A percentile compares a stretch with the other conserved stretches of the same genome.
Conservation (phyloP, 2,888 invertebrate species). For the Drosophila robusta region DNA sequence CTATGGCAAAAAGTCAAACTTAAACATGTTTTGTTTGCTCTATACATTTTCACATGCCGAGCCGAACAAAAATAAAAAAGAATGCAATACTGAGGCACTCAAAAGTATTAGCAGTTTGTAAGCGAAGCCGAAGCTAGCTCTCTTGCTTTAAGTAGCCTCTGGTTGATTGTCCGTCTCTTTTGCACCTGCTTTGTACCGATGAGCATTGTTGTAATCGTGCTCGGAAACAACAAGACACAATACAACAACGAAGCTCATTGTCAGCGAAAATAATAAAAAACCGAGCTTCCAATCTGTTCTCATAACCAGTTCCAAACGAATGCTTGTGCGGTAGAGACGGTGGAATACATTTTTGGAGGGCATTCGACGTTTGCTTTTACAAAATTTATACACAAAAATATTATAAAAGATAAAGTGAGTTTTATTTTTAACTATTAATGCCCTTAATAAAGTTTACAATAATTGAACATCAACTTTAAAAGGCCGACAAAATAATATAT, state of each 20-base stretch:
- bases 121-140: conserved; percentile 20
- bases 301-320: conserved; percentile 76
- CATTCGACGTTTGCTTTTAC: conserved; percentile 12
- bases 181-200: conserved; percentile 29
- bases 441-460: neutral
- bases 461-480: too few relatives aligned
- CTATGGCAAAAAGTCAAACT: conserved; percentile 41
- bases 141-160: neutral
- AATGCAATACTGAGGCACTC: conserved; percentile 40
- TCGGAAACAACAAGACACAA: conserved; percentile 26
- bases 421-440: conserved; percentile 10
- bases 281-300: conserved; percentile 76
- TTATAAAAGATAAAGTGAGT: conserved; percentile 42
- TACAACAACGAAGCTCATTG: conserved; percentile 80
- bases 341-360: conserved; percentile 27
- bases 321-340: conserved; percentile 63
- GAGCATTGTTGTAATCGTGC: conserved; percentile 57
- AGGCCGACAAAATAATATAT: too few relatives aligned
- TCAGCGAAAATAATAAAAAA: conserved; percentile 82
- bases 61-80: conserved; percentile 15
- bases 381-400: conserved; percentile 21
- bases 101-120: conserved; percentile 63
- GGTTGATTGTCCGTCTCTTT: conserved; percentile 34
- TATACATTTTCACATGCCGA: conserved; percentile 62
- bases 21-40: conserved; percentile 59